Evolutionary conservation across 2,888 invertebrate genomes (phyloP).

Genomic region (Hyles lineata): DNA sequence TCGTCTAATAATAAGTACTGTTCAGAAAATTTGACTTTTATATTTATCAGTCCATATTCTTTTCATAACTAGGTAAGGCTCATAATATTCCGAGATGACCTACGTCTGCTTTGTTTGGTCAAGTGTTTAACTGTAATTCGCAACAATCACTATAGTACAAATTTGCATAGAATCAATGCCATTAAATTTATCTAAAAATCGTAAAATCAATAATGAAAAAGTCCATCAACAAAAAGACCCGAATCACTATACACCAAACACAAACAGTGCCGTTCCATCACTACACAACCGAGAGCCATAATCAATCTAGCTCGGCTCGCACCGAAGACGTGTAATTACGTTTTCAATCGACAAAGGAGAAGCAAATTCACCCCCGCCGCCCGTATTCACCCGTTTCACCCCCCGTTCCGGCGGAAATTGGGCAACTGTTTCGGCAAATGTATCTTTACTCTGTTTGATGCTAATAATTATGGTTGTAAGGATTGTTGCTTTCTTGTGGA

Average conservation of each 20-base stretch:
- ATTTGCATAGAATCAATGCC: too few relatives aligned
- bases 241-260: background rate
- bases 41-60: too few relatives aligned
- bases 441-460: conserved; percentile 12
- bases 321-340: conserved; percentile 46
- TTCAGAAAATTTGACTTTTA: too few relatives aligned
- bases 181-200: background rate
- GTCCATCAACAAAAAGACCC: background rate
- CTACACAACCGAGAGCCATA: conserved; percentile 25
- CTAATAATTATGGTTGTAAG: conserved; percentile 5
- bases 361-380: conserved; percentile 28
- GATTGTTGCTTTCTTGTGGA: background rate
- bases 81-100: too few relatives aligned
- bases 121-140: too few relatives aligned
- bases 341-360: conserved; percentile 42
- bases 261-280: conserved; percentile 1
- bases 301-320: conserved; percentile 41
- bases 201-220: background rate
- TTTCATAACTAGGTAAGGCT: too few relatives aligned
- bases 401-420: conserved; percentile 38
- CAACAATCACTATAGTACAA: too few relatives aligned
- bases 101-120: too few relatives aligned
- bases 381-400: conserved; percentile 30
- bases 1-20: too few relatives aligned
- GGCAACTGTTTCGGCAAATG: conserved; percentile 25